These are phyloP conservation scores for Agriopis marginaria DNA, from an alignment of 2,888 invertebrate genomes.

Conservation along the genomic window DNA sequence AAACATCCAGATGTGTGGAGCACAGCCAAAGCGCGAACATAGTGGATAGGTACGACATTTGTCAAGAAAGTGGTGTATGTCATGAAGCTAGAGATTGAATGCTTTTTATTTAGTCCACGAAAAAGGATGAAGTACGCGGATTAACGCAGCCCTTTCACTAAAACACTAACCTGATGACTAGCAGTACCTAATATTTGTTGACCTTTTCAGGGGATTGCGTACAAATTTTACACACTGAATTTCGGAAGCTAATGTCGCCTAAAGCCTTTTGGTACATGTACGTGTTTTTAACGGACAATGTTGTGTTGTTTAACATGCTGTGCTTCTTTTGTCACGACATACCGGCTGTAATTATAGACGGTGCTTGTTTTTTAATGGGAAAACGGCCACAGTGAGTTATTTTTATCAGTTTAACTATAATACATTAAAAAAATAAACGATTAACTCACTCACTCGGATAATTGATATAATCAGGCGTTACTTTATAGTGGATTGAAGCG, in stretches of 20 bases:
- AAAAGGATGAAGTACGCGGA: not conserved
- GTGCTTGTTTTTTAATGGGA: slow-evolving; percentile 40
- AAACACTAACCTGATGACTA: not conserved
- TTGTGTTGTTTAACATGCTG: slow-evolving; percentile 35
- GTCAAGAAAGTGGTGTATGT: not conserved
- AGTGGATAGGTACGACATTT: not conserved
- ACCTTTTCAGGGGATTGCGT: slow-evolving; percentile 27
- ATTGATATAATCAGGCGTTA: too few relatives aligned
- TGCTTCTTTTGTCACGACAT: slow-evolving; percentile 50
- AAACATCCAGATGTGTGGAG: too few relatives aligned
- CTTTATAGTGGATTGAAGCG: too few relatives aligned
- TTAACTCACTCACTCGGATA: too few relatives aligned
- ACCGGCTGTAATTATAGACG: slow-evolving; percentile 50
- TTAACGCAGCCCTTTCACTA: not conserved
- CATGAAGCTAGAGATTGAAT: not conserved
- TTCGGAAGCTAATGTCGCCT: slow-evolving; percentile 24
- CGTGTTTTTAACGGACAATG: slow-evolving; percentile 4
- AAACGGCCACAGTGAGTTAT: slow-evolving; percentile 47
- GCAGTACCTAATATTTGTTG: not conserved
- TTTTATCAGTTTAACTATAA: too few relatives aligned
- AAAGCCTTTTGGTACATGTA: slow-evolving; percentile 38
- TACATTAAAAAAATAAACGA: too few relatives aligned
- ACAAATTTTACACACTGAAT: not conserved
- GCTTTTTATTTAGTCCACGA: not conserved
- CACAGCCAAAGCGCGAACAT: too few relatives aligned